These are phyloP conservation scores for Melanotaenia boesemani DNA, from an alignment of 2,797 vertebrate species.

Conservation along the genomic window DNA sequence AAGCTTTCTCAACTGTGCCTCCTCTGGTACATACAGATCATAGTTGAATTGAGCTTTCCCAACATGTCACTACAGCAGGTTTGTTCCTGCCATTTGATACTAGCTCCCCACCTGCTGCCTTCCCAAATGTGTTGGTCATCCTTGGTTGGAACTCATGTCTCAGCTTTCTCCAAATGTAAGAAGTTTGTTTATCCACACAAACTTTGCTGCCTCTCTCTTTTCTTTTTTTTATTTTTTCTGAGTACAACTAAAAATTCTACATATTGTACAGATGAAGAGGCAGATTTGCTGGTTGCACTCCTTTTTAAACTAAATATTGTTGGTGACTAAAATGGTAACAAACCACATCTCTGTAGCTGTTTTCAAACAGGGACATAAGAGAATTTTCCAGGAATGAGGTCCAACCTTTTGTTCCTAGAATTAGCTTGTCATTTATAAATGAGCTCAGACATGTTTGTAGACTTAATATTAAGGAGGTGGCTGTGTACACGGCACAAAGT, in stretches of 20 bases:
- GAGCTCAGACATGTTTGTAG: not conserved
- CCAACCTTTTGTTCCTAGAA: not conserved
- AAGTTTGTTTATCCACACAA: not conserved
- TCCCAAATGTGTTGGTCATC: conserved; percentile 21
- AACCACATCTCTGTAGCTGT: not conserved
- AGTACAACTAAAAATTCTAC: not conserved
- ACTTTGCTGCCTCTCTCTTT: not conserved
- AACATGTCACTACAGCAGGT: conserved; percentile 23
- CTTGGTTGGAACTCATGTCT: conserved; percentile 7
- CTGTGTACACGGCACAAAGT: not conserved
- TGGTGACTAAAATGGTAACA: not conserved
- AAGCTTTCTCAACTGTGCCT: conserved; percentile 18
- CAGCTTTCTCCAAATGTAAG: conserved; percentile 1
- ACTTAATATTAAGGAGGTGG: not conserved
- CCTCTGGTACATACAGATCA: conserved; percentile 32
- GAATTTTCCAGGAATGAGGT: not conserved
- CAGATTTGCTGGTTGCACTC: not conserved
- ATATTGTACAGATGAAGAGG: not conserved
- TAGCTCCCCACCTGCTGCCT: conserved; percentile 32
- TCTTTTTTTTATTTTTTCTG: not conserved
- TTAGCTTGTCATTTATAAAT: not conserved
- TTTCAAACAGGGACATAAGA: not conserved
- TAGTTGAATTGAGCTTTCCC: conserved; percentile 21
- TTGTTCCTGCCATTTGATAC: conserved; percentile 29
- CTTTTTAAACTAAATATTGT: not conserved